phyloP scores from a whole-genome alignment of 1,140 invertebrate species.

The Drosophila ficusphila region DNA sequence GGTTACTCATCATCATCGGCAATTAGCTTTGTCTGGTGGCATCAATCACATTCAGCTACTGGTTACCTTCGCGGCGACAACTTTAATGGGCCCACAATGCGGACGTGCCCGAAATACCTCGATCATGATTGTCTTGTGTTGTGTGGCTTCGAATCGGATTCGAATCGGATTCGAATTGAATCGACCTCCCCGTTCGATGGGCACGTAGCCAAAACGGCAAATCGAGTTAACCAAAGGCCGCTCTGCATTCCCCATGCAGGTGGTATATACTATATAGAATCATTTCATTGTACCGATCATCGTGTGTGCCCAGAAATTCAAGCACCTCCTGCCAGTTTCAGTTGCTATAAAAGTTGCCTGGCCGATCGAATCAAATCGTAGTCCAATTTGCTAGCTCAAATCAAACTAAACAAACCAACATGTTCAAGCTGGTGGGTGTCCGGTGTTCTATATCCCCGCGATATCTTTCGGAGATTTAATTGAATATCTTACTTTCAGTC shows the following conservation, averaged over 20 bases:
- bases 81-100: conserved; percentile 61
- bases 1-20: conserved; percentile 45
- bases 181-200: conserved; percentile 35
- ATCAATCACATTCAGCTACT: conserved; percentile 37
- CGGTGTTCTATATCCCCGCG: not conserved
- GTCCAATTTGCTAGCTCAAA: conserved; percentile 65
- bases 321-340: conserved; percentile 6
- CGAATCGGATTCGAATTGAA: not conserved
- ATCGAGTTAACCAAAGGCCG: conserved; percentile 30
- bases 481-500: conserved; percentile 33
- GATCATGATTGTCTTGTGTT: conserved; percentile 14
- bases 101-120: conserved; percentile 63
- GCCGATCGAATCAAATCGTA: conserved; percentile 25
- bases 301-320: conserved; percentile 50
- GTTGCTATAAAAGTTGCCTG: conserved; percentile 64
- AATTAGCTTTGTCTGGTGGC: conserved; percentile 26
- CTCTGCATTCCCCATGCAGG: conserved; percentile 40
- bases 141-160: not conserved
- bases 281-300: conserved; percentile 30
- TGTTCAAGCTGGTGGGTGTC: conserved; percentile 79
- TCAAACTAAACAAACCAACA: conserved; percentile 51
- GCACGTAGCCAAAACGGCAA: conserved; percentile 57
- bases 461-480: not conserved
- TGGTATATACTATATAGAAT: conserved; percentile 58
- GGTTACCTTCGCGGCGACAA: conserved; percentile 56